Evolutionary conservation across 2,888 invertebrate species (phyloP).

Genomic region (Drosophila infuscata): DNA sequence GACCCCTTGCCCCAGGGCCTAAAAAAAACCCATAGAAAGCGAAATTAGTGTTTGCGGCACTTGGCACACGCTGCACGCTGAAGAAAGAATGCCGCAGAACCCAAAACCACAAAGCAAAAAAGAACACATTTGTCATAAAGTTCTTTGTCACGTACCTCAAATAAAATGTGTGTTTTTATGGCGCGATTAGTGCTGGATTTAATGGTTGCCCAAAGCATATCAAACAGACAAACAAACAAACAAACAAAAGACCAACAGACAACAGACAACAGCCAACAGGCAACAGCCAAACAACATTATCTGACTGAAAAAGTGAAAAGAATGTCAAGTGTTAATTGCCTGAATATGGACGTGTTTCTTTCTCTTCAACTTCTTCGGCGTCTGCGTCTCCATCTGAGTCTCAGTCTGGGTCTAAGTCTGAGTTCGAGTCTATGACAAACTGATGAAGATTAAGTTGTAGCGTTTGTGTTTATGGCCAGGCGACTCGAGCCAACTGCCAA

Average conservation of each 20-base stretch:
- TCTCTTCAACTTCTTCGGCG: neutral
- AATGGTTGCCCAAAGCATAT: slow-evolving; percentile 67
- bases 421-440: slow-evolving; percentile 4
- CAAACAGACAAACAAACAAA: slow-evolving; percentile 42
- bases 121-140: slow-evolving; percentile 53
- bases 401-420: slow-evolving; percentile 1
- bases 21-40: slow-evolving; percentile 57
- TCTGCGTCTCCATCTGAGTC: slow-evolving; percentile 14
- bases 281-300: slow-evolving; percentile 38
- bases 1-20: slow-evolving; percentile 27
- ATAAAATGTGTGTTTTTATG: slow-evolving; percentile 79
- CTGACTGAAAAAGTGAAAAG: slow-evolving; percentile 69
- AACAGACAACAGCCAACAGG: neutral
- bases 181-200: slow-evolving; percentile 71
- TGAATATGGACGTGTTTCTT: slow-evolving; percentile 56
- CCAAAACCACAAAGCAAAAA: slow-evolving; percentile 15
- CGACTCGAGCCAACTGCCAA: neutral
- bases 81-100: slow-evolving; percentile 37
- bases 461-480: slow-evolving; percentile 47
- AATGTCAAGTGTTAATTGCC: slow-evolving; percentile 80
- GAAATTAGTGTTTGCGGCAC: slow-evolving; percentile 57
- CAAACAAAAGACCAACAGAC: slow-evolving; percentile 36
- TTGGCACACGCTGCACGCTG: slow-evolving; percentile 53
- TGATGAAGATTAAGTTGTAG: slow-evolving; percentile 75
- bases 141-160: slow-evolving; percentile 72